These are phyloP conservation scores for Selenia dentaria DNA, from an alignment of 2,888 invertebrate genomes.

Conservation along the genomic window DNA sequence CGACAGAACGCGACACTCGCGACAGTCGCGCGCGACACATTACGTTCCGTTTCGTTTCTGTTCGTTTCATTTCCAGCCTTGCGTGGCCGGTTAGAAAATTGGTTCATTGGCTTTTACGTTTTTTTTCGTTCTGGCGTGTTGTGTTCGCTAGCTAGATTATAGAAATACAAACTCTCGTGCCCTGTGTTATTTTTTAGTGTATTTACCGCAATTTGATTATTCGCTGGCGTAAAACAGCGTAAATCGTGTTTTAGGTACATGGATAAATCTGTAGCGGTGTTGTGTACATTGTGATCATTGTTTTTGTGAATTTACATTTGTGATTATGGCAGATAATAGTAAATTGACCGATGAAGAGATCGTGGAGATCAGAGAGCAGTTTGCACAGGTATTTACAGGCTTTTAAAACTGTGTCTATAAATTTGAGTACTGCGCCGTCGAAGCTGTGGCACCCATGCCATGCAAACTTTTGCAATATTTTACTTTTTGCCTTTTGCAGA, in stretches of 20 bases:
- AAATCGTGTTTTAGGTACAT: too few species aligned
- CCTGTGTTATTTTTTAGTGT: constrained; percentile 29
- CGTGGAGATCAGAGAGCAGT: constrained; percentile 90
- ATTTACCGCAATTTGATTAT: constrained; percentile 31
- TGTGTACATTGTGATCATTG: constrained; percentile 66
- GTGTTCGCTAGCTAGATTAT: constrained; percentile 4
- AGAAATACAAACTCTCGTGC: too few species aligned
- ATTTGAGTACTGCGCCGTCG: background rate
- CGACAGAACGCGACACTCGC: too few species aligned
- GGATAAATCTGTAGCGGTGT: constrained; percentile 29
- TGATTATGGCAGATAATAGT: constrained; percentile 80
- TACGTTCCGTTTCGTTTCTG: constrained; percentile 25
- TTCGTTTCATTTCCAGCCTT: too few species aligned
- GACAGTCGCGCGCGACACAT: too few species aligned
- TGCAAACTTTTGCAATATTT: too few species aligned
- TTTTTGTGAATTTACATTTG: constrained; percentile 68
- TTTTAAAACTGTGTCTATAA: background rate
- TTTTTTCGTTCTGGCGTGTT: constrained; percentile 19
- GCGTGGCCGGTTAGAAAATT: constrained; percentile 24
- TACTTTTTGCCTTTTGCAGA: too few species aligned
- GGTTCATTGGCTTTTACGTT: too few species aligned
- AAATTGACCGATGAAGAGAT: constrained; percentile 88
- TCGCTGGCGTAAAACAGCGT: constrained; percentile 62
- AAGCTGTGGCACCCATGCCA: background rate
- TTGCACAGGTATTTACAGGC: constrained; percentile 86